phyloP scores from a whole-genome alignment of 92 coral and sea anemone species.

The Chrysogorgia sp. region DNA sequence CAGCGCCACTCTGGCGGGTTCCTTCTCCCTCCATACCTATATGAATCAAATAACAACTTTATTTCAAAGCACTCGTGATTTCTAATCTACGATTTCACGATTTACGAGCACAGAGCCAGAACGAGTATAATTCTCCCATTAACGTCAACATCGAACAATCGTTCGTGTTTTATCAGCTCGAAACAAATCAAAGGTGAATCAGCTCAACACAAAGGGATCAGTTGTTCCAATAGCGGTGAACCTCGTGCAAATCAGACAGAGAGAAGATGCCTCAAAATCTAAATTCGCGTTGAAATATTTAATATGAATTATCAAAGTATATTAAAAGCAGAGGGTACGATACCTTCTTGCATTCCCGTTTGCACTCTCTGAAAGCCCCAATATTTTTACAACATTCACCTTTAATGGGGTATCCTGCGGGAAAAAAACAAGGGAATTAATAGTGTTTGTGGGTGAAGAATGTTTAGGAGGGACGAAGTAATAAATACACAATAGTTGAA shows the following conservation, averaged over 20 bases:
- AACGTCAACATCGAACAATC: conserved; percentile 24
- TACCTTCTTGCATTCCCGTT: conserved; percentile 88
- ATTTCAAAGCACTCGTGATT: background rate
- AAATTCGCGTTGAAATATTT: background rate
- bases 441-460: conserved; percentile 24
- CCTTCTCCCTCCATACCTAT: conserved; percentile 28
- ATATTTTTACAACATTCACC: conserved; percentile 82
- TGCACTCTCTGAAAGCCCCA: conserved; percentile 80
- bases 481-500: conserved; percentile 46
- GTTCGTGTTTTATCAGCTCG: background rate
- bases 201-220: background rate
- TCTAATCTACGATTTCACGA: background rate
- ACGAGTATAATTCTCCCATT: conserved; percentile 16
- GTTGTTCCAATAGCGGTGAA: background rate
- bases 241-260: background rate
- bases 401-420: background rate
- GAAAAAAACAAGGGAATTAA: conserved; percentile 17
- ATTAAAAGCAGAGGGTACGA: background rate
- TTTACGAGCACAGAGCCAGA: background rate
- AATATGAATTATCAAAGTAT: too few species aligned
- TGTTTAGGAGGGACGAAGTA: conserved; percentile 35
- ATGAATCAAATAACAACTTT: background rate
- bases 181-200: too few species aligned
- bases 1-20: conserved; percentile 2
- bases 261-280: background rate